Percentiles rank a stretch among this genome's conserved stretches.
Conservation (phyloP, 2,888 invertebrate species). For the Sylvicola cinctus region DNA sequence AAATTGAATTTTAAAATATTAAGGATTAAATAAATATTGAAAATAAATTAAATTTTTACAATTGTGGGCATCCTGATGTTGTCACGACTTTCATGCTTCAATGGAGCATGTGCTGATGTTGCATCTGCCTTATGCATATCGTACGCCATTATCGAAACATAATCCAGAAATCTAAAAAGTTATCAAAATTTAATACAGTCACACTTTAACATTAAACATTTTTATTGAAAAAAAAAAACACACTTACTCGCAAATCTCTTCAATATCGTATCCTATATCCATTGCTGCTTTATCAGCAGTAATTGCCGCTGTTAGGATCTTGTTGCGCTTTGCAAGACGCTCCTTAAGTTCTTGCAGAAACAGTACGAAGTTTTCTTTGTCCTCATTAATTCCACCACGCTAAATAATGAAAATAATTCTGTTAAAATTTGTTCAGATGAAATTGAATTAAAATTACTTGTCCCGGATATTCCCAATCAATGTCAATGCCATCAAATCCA, state of each 20-base stretch:
- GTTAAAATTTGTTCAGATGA: background rate
- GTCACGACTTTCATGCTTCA: slow-evolving; percentile 12
- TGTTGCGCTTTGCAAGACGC: slow-evolving; percentile 20
- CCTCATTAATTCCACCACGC: slow-evolving; percentile 23
- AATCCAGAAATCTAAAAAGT: slow-evolving; percentile 18
- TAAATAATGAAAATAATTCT: slow-evolving; percentile 4
- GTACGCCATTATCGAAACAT: slow-evolving; percentile 30
- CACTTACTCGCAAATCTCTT: slow-evolving; percentile 18
- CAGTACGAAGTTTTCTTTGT: slow-evolving; percentile 23
- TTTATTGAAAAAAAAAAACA: too few relatives aligned
- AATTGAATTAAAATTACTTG: slow-evolving; percentile 8
- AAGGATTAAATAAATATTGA: background rate
- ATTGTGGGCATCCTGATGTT: slow-evolving; percentile 7
- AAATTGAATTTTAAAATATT: background rate
- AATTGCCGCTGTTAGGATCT: slow-evolving; percentile 27
- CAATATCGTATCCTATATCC: slow-evolving; percentile 24
- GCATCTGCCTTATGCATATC: slow-evolving; percentile 21
- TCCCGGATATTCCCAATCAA: slow-evolving; percentile 31
- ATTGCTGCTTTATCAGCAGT: slow-evolving; percentile 19
- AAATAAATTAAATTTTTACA: too few relatives aligned
- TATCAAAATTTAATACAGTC: background rate
- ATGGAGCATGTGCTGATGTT: slow-evolving; percentile 25
- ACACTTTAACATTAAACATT: background rate
- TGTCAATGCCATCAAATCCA: slow-evolving; percentile 29
- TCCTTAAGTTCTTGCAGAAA: slow-evolving; percentile 23